Percentiles rank a stretch among this genome's conserved stretches.
Conservation (phyloP, 2,888 invertebrate species). For the Drosophila putrida region DNA sequence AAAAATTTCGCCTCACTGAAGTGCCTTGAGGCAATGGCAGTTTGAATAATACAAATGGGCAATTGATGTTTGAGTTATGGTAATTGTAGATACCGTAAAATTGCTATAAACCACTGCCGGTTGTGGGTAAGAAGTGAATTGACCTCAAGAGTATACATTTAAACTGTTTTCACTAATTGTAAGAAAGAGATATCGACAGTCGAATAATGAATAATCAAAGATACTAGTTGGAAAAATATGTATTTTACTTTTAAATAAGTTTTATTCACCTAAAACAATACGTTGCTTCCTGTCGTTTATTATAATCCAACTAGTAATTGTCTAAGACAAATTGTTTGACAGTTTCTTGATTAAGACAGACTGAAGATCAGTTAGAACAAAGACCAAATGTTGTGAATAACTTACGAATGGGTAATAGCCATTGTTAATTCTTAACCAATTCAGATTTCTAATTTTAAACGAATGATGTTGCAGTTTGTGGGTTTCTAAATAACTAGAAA, state of each 20-base stretch:
- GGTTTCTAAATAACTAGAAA: not conserved
- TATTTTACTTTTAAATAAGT: slow-evolving; percentile 1
- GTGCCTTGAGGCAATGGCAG: slow-evolving; percentile 44
- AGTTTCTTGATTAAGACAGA: slow-evolving; percentile 1
- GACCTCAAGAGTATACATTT: slow-evolving; percentile 6
- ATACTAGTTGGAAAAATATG: not conserved
- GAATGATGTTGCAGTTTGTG: not conserved
- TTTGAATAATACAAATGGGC: slow-evolving; percentile 57
- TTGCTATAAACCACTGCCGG: slow-evolving; percentile 39
- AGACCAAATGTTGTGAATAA: no score
- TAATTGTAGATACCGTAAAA: slow-evolving; percentile 55
- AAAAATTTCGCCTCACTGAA: slow-evolving; percentile 25
- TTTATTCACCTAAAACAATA: slow-evolving; percentile 5
- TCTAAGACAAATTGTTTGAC: not conserved
- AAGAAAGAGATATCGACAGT: no score
- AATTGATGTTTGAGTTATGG: slow-evolving; percentile 59
- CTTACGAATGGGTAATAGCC: no score
- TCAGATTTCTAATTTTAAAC: not conserved
- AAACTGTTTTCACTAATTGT: slow-evolving; percentile 5
- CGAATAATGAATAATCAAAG: not conserved
- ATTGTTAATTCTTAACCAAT: not conserved
- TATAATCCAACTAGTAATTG: slow-evolving; percentile 7
- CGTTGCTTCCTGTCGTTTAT: not conserved
- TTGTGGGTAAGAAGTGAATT: not conserved
- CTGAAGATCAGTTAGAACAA: not conserved